These are phyloP conservation scores for Rhamnusium bicolor DNA, from an alignment of 2,888 invertebrate genomes.

Conservation along the genomic window DNA sequence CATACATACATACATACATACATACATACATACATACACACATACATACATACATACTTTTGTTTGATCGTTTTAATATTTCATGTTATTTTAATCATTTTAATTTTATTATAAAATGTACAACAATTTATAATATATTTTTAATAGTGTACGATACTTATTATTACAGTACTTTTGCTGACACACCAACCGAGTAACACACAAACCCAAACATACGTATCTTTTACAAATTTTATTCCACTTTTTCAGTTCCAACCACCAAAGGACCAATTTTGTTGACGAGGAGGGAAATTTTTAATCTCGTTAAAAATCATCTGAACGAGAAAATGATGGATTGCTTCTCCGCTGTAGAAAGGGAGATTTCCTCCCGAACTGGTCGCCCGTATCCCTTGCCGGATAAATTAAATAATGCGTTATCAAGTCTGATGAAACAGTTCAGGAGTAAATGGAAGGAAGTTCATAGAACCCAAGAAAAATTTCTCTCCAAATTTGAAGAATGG, in stretches of 20 bases:
- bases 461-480: too few species aligned
- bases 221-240: not conserved
- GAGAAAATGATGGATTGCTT: not conserved
- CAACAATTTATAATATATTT: too few species aligned
- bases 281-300: slow-evolving; percentile 1
- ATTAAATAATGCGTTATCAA: not conserved
- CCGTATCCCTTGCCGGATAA: not conserved
- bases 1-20: too few species aligned
- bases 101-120: too few species aligned
- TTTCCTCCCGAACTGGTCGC: not conserved
- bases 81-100: too few species aligned
- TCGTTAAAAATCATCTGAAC: not conserved
- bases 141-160: too few species aligned
- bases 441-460: not conserved
- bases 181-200: too few species aligned
- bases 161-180: too few species aligned
- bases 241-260: not conserved
- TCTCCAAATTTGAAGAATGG: slow-evolving; percentile 1
- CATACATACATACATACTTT: too few species aligned
- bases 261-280: not conserved
- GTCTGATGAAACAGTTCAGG: not conserved
- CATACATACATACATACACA: too few species aligned
- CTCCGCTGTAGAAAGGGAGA: not conserved
- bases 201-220: too few species aligned
- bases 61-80: too few species aligned